phyloP scores from a whole-genome alignment of 2,113 vertebrate species.

The Scartelaos histophorus region DNA sequence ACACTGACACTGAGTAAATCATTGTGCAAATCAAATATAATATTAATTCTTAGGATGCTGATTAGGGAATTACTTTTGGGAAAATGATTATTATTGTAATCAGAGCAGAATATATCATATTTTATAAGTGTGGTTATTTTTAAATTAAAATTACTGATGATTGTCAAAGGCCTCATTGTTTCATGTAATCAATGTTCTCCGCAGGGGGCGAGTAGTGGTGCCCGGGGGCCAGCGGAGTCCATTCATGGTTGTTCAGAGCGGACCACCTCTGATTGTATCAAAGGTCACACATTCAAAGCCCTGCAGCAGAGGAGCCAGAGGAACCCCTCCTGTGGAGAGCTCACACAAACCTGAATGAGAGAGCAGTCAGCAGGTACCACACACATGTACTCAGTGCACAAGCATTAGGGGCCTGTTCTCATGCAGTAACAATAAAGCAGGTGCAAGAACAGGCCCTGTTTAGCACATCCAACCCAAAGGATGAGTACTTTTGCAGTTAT shows the following conservation, averaged over 20 bases:
- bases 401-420: conserved; percentile 1
- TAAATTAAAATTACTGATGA: conserved; percentile 41
- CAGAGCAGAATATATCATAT: background rate
- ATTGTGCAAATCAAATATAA: background rate
- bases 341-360: conserved; percentile 11
- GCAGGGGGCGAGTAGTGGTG: conserved; percentile 48
- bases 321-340: conserved; percentile 28
- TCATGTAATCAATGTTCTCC: conserved; percentile 70
- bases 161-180: conserved; percentile 53
- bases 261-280: conserved; percentile 59
- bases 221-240: conserved; percentile 25
- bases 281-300: conserved; percentile 63
- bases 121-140: conserved; percentile 50
- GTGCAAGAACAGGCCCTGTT: background rate
- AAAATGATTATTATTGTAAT: background rate
- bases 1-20: background rate
- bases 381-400: conserved; percentile 3
- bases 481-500: background rate
- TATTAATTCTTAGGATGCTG: background rate
- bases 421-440: conserved; percentile 2
- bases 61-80: background rate
- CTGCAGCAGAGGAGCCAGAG: conserved; percentile 18
- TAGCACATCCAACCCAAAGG: background rate
- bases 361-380: conserved; percentile 16
- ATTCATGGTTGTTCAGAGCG: conserved; percentile 45